Evolutionary conservation across 2,113 vertebrate species (phyloP).

Genomic region (Laticauda colubrina): DNA sequence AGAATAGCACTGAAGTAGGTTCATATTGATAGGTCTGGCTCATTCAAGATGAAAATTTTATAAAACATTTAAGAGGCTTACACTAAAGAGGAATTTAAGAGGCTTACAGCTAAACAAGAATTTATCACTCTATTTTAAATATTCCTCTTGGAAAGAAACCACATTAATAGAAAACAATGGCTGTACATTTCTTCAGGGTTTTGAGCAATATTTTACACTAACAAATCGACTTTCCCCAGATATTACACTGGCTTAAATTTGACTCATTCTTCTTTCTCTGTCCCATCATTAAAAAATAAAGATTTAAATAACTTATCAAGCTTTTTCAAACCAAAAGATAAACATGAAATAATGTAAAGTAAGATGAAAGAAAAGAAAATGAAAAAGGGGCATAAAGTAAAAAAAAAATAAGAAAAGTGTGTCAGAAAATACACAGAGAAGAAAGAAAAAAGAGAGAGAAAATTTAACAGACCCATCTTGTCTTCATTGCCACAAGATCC

Average conservation of each 20-base stretch:
- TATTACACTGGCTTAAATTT: neutral
- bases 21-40: neutral
- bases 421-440: neutral
- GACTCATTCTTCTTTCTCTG: neutral
- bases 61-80: neutral
- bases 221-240: neutral
- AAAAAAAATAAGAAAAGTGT: neutral
- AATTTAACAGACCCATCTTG: neutral
- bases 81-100: neutral
- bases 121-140: neutral
- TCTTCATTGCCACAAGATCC: neutral
- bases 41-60: neutral
- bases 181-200: neutral
- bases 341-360: neutral
- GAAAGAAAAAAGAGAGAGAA: neutral
- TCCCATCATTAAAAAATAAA: neutral
- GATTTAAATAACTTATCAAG: neutral
- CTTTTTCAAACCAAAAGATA: neutral
- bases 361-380: neutral
- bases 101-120: neutral
- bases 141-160: neutral
- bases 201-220: neutral
- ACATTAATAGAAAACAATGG: neutral
- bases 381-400: neutral
- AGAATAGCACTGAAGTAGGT: neutral